Evolutionary conservation across 2,797 vertebrate species (phyloP).

Genomic region (Pseudochirops cupreus): DNA sequence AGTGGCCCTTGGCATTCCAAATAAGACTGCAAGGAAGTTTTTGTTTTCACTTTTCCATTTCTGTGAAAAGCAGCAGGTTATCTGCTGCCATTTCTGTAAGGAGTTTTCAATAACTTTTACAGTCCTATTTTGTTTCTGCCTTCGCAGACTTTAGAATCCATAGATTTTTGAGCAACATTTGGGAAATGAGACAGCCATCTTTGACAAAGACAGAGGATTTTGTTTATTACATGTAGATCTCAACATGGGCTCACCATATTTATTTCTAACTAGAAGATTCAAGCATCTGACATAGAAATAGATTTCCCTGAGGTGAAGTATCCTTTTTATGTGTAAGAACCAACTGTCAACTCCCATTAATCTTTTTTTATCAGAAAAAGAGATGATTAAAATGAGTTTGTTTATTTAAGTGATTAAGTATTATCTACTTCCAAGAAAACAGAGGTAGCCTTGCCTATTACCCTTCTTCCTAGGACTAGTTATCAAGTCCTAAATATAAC

Average conservation of each 20-base stretch:
- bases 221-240: not conserved
- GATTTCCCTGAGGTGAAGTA: not conserved
- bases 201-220: slow-evolving; percentile 5
- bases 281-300: not conserved
- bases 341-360: not conserved
- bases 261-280: not conserved
- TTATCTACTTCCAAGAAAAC: not conserved
- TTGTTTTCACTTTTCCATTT: not conserved
- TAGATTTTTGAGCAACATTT: not conserved
- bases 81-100: not conserved
- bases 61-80: not conserved
- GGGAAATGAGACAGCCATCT: slow-evolving; percentile 1
- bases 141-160: not conserved
- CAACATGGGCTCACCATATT: not conserved
- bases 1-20: not conserved
- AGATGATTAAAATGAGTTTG: not conserved
- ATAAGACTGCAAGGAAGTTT: not conserved
- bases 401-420: not conserved
- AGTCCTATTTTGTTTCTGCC: not conserved
- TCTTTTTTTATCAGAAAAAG: not conserved
- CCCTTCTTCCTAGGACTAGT: not conserved
- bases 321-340: not conserved
- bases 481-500: not conserved
- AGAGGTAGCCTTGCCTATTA: not conserved
- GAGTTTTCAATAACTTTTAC: not conserved